Base-by-base conservation (phyloP, 2,888 invertebrate genomes). In the Leptopterna dolabrata region DNA sequence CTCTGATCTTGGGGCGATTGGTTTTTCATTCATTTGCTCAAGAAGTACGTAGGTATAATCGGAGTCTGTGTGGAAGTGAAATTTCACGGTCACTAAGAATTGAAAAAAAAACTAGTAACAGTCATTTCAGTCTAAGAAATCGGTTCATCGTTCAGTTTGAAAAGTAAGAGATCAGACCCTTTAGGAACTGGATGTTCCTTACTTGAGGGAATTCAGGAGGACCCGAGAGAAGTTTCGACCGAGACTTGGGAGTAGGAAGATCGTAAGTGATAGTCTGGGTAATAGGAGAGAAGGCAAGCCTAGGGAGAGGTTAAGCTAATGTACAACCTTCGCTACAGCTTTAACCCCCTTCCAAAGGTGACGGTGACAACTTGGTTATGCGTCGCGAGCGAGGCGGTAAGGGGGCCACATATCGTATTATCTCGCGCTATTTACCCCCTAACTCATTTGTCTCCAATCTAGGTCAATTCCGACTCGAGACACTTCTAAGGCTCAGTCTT, bases 361-460 rank as follows among this genome's bases (percentile, higher is more conserved):
- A 85, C 19, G 85, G 85, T 85, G 85, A 85, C 85, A 85, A 85
- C 85, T 85, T 85, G 45, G 85, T 85, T 85, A 85, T 85, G n/a
- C 47, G 11, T 7, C 27, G 19, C 36, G 47, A 3, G n/a, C 47
- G 30, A 14, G 70, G 27, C 36, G 70, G 70, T n/a, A 45, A 14
- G 70, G 71, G 84, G 24, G 19, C 84, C 73, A 85, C 85, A 85
- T 85, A 85, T 85, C 85, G 85, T 85, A 85, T 85, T 85, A 85
- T 73, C 71, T 73, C 85, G 45, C 43, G 73, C 85, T 85, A 85
- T 85, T 76, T 85, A 76, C 85, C 85, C 27, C 43, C 43, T 85
- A 85, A 85, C 85, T 85, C 85, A 85, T 85, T 85, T 85, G 85
- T 85, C 85, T 85, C 43, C 85, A 85, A 85, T 85, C 85, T 47